phyloP scores from a whole-genome alignment of 1,140 invertebrate species.

The Zaprionus nigranus region DNA sequence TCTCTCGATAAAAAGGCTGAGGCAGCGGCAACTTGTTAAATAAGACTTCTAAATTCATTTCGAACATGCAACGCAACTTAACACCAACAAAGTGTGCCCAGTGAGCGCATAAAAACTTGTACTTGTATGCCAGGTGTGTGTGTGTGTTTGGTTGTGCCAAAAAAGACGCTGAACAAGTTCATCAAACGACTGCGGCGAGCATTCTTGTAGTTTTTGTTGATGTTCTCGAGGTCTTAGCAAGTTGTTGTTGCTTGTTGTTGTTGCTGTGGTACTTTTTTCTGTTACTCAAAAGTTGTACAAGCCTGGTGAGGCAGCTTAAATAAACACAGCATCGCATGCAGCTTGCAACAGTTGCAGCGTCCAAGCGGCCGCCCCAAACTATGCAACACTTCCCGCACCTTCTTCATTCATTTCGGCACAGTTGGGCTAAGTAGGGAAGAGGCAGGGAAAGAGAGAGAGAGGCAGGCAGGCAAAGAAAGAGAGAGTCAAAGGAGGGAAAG shows the following conservation, averaged over 20 bases:
- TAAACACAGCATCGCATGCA: conserved; percentile 50
- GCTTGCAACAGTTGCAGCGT: conserved; percentile 36
- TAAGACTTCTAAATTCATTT: conserved; percentile 82
- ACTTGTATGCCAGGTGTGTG: not conserved
- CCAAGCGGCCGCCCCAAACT: conserved; percentile 53
- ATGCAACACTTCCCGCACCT: conserved; percentile 70
- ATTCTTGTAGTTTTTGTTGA: conserved; percentile 29
- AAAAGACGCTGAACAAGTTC: conserved; percentile 63
- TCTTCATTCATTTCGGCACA: conserved; percentile 43
- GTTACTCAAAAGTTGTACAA: conserved; percentile 49
- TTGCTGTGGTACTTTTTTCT: conserved; percentile 34
- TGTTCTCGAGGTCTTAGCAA: conserved; percentile 7
- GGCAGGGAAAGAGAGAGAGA: not conserved
- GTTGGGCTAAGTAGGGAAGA: not conserved
- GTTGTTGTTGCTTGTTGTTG: conserved; percentile 46
- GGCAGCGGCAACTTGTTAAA: conserved; percentile 70
- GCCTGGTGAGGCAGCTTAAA: conserved; percentile 59
- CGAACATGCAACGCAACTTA: conserved; percentile 69
- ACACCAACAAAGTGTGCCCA: conserved; percentile 62
- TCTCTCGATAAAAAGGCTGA: conserved; percentile 60
- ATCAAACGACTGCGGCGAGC: conserved; percentile 66
- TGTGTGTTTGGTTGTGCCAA: conserved; percentile 10
- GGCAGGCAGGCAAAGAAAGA: not conserved
- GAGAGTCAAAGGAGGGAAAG: not conserved
- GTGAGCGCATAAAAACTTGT: conserved; percentile 57